phyloP scores from a whole-genome alignment of 1,140 invertebrate species.

The Monochamus saltuarius region DNA sequence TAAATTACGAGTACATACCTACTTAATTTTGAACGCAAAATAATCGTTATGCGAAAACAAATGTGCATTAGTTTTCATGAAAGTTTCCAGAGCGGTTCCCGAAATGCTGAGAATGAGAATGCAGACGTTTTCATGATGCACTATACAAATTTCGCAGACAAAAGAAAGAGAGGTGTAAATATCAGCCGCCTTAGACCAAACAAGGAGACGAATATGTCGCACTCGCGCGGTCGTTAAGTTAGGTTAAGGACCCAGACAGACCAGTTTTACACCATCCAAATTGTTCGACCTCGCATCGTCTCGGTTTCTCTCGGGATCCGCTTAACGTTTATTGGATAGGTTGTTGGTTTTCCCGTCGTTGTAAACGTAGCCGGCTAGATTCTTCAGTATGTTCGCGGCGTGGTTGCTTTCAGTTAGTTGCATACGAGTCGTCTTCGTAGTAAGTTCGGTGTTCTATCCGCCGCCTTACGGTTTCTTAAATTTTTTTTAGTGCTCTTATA shows the following conservation, averaged over 20 bases:
- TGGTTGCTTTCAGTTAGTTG: background rate
- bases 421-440: too few species aligned
- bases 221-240: slow-evolving; percentile 22
- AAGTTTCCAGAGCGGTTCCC: too few species aligned
- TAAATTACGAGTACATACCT: too few species aligned
- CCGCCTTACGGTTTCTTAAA: too few species aligned
- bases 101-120: slow-evolving; percentile 1
- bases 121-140: slow-evolving; percentile 19
- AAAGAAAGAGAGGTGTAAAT: slow-evolving; percentile 15
- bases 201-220: slow-evolving; percentile 19
- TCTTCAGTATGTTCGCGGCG: slow-evolving; percentile 13
- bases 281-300: slow-evolving; percentile 4
- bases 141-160: slow-evolving; percentile 21
- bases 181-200: background rate
- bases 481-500: too few species aligned
- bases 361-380: slow-evolving; percentile 11
- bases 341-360: slow-evolving; percentile 15
- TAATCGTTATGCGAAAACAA: too few species aligned
- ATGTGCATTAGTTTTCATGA: too few species aligned
- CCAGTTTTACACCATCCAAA: slow-evolving; percentile 17
- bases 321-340: slow-evolving; percentile 12
- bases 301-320: slow-evolving; percentile 12
- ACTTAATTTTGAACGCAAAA: too few species aligned
- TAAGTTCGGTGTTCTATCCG: too few species aligned
- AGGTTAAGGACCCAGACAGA: slow-evolving; percentile 24